phyloP scores from a whole-genome alignment of 1,140 invertebrate genomes.

The Telenomus remus region DNA sequence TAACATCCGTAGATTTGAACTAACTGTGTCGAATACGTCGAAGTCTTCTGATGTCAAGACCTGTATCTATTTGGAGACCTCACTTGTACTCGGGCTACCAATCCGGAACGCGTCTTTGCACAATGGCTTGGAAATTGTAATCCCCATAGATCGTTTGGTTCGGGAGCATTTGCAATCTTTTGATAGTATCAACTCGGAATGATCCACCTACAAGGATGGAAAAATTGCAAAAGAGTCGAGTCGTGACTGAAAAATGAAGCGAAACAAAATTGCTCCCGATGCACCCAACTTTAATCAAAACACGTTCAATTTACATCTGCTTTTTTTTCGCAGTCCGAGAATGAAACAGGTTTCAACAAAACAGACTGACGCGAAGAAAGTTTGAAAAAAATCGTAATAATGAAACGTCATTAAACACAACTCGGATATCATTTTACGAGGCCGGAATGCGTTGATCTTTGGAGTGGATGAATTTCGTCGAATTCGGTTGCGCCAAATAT shows the following conservation, averaged over 20 bases:
- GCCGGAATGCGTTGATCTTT: not conserved
- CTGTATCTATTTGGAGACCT: constrained; percentile 21
- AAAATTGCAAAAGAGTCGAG: constrained; percentile 21
- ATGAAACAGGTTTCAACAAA: no score
- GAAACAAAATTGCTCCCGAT: no score
- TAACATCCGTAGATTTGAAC: not conserved
- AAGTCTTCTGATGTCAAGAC: constrained; percentile 25
- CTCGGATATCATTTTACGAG: no score
- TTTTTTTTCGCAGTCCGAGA: no score
- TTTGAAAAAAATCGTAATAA: no score
- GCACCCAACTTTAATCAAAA: no score
- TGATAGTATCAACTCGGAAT: constrained; percentile 14
- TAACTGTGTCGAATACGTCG: constrained; percentile 29
- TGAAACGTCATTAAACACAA: no score
- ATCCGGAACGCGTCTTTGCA: constrained; percentile 25
- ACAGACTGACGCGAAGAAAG: no score
- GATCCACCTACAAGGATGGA: constrained; percentile 21
- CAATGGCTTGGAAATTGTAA: constrained; percentile 51
- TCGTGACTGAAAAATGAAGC: constrained; percentile 1
- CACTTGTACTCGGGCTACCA: constrained; percentile 13
- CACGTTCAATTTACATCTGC: no score
- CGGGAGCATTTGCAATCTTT: constrained; percentile 22
- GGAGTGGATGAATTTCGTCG: constrained; percentile 6
- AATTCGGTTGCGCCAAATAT: constrained; percentile 16
- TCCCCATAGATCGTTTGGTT: constrained; percentile 39